phyloP scores from a whole-genome alignment of 2,113 vertebrate species.

The Limanda limanda region DNA sequence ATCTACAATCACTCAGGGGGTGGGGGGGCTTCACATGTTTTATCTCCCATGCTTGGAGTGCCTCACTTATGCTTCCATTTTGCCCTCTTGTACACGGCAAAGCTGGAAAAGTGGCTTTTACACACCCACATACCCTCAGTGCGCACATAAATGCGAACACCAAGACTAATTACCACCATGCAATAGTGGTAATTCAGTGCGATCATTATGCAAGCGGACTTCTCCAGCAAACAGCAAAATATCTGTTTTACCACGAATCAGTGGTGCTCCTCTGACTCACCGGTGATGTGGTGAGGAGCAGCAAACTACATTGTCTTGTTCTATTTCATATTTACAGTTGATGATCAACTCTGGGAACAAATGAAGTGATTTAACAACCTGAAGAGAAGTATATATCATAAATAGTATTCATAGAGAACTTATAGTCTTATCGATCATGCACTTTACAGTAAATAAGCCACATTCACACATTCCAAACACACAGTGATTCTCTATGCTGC shows the following conservation, averaged over 20 bases:
- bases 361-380: too few species aligned
- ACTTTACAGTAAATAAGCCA: too few species aligned
- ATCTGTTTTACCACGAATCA: slow-evolving; percentile 33
- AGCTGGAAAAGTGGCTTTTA: slow-evolving; percentile 79
- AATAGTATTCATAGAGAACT: too few species aligned
- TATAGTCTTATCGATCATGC: too few species aligned
- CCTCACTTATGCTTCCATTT: slow-evolving; percentile 76
- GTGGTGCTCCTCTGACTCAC: background rate
- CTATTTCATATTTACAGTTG: background rate
- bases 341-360: background rate
- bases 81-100: slow-evolving; percentile 67
- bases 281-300: background rate
- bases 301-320: too few species aligned
- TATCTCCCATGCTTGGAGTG: slow-evolving; percentile 70
- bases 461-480: too few species aligned
- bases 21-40: slow-evolving; percentile 42
- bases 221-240: slow-evolving; percentile 56
- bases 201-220: slow-evolving; percentile 41
- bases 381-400: too few species aligned
- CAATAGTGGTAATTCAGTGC: slow-evolving; percentile 49
- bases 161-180: slow-evolving; percentile 67
- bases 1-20: slow-evolving; percentile 35
- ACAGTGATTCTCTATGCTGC: too few species aligned
- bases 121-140: slow-evolving; percentile 70
- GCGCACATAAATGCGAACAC: slow-evolving; percentile 56